These are phyloP conservation scores for Mus caroli DNA, from an alignment of 2,797 vertebrate genomes.

Conservation along the genomic window DNA sequence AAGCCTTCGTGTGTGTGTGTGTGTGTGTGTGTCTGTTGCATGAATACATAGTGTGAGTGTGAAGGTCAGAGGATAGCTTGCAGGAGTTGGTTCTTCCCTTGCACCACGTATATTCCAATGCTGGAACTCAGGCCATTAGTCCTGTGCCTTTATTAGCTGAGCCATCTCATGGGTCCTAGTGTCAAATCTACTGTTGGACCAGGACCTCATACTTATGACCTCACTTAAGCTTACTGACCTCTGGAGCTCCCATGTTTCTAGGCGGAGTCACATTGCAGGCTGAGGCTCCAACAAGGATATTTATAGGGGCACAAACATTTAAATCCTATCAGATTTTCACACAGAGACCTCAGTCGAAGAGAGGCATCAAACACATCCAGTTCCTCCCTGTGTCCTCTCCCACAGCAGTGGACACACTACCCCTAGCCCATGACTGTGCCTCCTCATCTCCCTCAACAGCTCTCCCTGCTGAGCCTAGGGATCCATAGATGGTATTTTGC, in stretches of 20 bases:
- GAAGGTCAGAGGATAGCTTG: background rate
- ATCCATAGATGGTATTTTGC: background rate
- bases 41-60: background rate
- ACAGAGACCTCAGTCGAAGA: background rate
- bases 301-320: background rate
- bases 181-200: background rate
- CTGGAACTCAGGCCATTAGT: background rate
- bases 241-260: background rate
- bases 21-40: no score
- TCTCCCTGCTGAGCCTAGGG: background rate
- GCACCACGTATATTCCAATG: background rate
- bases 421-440: background rate
- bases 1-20: background rate
- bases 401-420: background rate
- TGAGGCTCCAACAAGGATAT: background rate
- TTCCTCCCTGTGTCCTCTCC: background rate
- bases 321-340: background rate
- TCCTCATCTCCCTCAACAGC: background rate
- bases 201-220: background rate
- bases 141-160: background rate
- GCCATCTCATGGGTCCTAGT: background rate
- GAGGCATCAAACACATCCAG: background rate
- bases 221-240: background rate
- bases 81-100: background rate
- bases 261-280: background rate